phyloP scores from a whole-genome alignment of 2,113 vertebrate species.

The Microtus pennsylvanicus region DNA sequence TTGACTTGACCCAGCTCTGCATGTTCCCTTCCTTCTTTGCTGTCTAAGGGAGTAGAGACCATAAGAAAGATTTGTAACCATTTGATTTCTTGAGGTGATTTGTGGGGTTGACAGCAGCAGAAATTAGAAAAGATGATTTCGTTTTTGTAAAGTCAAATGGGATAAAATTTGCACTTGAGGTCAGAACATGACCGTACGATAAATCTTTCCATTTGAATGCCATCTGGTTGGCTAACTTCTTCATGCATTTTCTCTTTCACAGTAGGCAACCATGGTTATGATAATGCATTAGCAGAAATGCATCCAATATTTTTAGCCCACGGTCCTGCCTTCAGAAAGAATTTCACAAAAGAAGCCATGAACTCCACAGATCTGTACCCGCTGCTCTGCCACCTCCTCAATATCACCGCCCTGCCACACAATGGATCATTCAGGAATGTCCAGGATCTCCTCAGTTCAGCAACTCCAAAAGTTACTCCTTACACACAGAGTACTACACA shows the following conservation, averaged over 20 bases:
- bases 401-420: conserved; percentile 88
- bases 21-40: background rate
- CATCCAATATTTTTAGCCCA: conserved; percentile 94
- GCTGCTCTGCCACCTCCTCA: conserved; percentile 93
- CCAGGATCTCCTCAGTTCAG: conserved; percentile 88
- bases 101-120: conserved; percentile 4
- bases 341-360: conserved; percentile 89
- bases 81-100: conserved; percentile 8
- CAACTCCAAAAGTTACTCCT: conserved; percentile 37
- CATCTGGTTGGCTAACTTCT: conserved; percentile 60
- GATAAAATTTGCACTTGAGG: background rate
- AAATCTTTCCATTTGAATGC: background rate
- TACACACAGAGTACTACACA: background rate
- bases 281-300: conserved; percentile 93
- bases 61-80: background rate
- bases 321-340: conserved; percentile 93
- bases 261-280: conserved; percentile 96
- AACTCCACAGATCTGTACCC: conserved; percentile 93
- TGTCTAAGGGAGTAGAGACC: background rate
- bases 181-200: conserved; percentile 3
- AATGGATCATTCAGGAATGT: conserved; percentile 92
- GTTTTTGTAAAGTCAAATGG: conserved; percentile 37
- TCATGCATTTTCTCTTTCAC: conserved; percentile 79
- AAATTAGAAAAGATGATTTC: conserved; percentile 2
- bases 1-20: background rate